A percentile compares a stretch with the other conserved stretches of the same genome.
Conservation (phyloP, 2,888 invertebrate genomes). For the Nemotelus pantherinus region DNA sequence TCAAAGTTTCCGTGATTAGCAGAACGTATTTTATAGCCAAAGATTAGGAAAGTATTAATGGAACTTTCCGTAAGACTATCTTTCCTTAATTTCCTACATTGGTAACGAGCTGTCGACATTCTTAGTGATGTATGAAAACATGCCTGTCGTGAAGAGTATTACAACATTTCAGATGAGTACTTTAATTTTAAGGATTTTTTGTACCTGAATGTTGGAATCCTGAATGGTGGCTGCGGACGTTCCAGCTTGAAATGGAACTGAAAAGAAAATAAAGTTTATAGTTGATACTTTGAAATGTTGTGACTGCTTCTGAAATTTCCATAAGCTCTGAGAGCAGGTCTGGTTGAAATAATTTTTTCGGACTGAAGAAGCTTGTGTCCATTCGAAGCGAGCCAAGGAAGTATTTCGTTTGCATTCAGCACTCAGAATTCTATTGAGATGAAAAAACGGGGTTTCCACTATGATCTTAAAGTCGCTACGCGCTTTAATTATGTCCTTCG, state of each 20-base stretch:
- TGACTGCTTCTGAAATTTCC: conserved; percentile 7
- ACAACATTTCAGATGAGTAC: too few species aligned
- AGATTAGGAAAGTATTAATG: conserved; percentile 30
- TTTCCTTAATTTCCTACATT: too few species aligned
- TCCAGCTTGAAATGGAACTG: neutral
- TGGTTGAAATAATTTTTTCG: neutral
- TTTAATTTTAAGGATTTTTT: too few species aligned
- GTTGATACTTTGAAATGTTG: conserved; percentile 9
- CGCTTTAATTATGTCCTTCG: neutral
- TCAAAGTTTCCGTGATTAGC: neutral
- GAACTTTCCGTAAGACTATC: neutral
- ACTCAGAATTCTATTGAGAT: too few species aligned
- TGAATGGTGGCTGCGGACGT: neutral
- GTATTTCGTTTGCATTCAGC: neutral
- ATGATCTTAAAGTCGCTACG: too few species aligned
- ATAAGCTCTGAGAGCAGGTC: neutral
- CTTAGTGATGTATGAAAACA: too few species aligned
- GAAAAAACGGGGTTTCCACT: too few species aligned
- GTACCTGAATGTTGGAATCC: too few species aligned
- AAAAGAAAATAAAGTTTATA: conserved; percentile 3
- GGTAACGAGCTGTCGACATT: too few species aligned
- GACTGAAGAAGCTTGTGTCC: neutral
- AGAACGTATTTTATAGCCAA: conserved; percentile 15
- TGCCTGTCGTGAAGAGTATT: too few species aligned
- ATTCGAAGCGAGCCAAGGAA: neutral